phyloP scores from a whole-genome alignment of 2,888 invertebrate species.

The Vannuccia rotundouncinata region DNA sequence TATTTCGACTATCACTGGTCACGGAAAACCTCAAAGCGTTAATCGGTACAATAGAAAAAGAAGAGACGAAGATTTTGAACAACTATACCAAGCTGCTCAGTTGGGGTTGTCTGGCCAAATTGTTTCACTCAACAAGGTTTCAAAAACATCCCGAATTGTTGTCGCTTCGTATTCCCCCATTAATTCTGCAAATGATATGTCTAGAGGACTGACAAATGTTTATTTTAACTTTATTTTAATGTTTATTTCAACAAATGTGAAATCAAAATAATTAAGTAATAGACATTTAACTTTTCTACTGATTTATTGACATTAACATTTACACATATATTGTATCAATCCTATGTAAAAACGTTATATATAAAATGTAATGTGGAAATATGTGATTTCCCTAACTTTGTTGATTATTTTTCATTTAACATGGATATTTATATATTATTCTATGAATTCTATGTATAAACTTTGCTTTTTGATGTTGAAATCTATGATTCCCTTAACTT shows the following conservation, averaged over 20 bases:
- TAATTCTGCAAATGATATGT: constrained; percentile 15
- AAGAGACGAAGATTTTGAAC: constrained; percentile 33
- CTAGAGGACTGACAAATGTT: background rate
- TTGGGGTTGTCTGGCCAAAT: constrained; percentile 13
- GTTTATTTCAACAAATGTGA: background rate
- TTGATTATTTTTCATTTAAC: no score
- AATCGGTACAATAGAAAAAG: constrained; percentile 25
- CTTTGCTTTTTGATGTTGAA: no score
- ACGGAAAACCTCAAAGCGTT: constrained; percentile 29
- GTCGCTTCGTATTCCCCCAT: no score
- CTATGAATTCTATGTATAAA: no score
- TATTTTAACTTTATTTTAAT: background rate
- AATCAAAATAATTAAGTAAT: constrained; percentile 26
- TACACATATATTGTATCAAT: constrained; percentile 11
- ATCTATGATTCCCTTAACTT: no score
- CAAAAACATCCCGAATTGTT: constrained; percentile 19
- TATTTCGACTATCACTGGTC: constrained; percentile 25
- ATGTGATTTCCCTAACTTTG: no score
- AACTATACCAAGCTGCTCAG: background rate
- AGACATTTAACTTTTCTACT: constrained; percentile 4
- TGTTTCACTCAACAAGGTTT: constrained; percentile 20
- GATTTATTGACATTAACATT: constrained; percentile 11
- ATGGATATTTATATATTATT: no score
- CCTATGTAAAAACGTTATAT: constrained; percentile 6
- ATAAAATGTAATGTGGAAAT: no score